Percentiles rank a stretch among this genome's conserved stretches.
Evolutionary conservation across 2,113 vertebrate genomes (phyloP).

Genomic region (Ictidomys tridecemlineatus): DNA sequence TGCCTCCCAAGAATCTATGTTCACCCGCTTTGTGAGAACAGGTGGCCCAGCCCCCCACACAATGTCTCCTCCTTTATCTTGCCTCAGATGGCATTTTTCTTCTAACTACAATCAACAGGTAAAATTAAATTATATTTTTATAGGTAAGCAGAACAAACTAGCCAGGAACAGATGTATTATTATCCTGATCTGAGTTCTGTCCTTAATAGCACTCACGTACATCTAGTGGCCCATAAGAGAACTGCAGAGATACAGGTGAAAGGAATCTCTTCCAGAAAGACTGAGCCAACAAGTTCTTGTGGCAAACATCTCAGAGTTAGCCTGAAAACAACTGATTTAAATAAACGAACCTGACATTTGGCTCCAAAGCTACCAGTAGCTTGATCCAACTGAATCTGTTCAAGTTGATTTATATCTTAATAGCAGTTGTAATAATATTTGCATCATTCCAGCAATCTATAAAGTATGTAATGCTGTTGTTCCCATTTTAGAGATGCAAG

Average conservation of each 20-base stretch:
- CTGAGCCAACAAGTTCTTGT: background rate
- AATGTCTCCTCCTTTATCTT: background rate
- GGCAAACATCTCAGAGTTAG: background rate
- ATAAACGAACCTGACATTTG: background rate
- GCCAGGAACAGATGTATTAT: background rate
- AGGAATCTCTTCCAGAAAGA: background rate
- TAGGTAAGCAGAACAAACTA: constrained; percentile 11
- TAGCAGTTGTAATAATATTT: background rate
- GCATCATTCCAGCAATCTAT: background rate
- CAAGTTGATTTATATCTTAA: background rate
- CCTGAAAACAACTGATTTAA: constrained; percentile 9
- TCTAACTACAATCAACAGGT: background rate
- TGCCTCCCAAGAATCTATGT: background rate
- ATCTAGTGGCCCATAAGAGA: constrained; percentile 29
- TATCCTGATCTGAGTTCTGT: too few species aligned
- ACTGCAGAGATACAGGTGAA: background rate
- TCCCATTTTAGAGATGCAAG: background rate
- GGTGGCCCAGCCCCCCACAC: too few species aligned
- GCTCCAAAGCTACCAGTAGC: background rate
- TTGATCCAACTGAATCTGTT: background rate
- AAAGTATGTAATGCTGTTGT: background rate
- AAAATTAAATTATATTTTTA: constrained; percentile 39
- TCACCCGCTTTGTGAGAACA: background rate
- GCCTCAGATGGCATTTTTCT: background rate
- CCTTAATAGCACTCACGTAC: background rate